Percentiles rank a stretch among this genome's conserved stretches.
phyloP scores from a whole-genome alignment of 2,888 invertebrate species.

The Oligia latruncula region DNA sequence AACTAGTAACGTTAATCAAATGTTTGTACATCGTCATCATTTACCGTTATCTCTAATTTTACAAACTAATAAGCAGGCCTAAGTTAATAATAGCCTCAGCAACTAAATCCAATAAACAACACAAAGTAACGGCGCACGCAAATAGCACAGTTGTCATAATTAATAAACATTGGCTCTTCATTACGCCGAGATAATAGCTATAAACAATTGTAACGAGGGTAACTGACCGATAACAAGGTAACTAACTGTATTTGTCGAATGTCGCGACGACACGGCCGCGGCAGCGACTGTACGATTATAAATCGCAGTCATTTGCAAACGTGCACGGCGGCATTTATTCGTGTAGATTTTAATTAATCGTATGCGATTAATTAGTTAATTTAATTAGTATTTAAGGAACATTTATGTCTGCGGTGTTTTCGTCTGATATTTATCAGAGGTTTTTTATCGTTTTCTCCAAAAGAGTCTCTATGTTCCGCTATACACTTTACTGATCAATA shows the following conservation, averaged over 20 bases:
- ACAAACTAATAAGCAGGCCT: not conserved
- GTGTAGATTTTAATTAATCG: slow-evolving; percentile 32
- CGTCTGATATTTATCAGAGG: not conserved
- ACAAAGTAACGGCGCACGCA: slow-evolving; percentile 35
- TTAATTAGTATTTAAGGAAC: slow-evolving; percentile 14
- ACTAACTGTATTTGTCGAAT: slow-evolving; percentile 46
- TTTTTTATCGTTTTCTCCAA: not conserved
- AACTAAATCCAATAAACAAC: slow-evolving; percentile 23
- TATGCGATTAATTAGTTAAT: slow-evolving; percentile 5
- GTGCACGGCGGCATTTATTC: slow-evolving; percentile 14
- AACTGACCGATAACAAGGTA: slow-evolving; percentile 63
- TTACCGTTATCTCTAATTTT: not conserved
- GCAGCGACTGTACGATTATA: slow-evolving; percentile 28
- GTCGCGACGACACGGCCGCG: slow-evolving; percentile 23
- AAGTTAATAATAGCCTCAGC: not conserved
- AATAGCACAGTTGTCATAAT: slow-evolving; percentile 57
- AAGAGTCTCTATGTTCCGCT: not conserved
- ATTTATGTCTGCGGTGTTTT: slow-evolving; percentile 1
- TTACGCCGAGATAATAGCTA: slow-evolving; percentile 54
- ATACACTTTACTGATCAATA: not conserved
- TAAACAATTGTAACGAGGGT: slow-evolving; percentile 60
- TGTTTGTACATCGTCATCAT: not conserved
- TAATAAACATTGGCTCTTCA: slow-evolving; percentile 57
- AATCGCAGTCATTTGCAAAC: slow-evolving; percentile 43
- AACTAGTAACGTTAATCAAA: not conserved